phyloP scores from a whole-genome alignment of 2,113 vertebrate genomes.

The Stegostoma tigrinum region DNA sequence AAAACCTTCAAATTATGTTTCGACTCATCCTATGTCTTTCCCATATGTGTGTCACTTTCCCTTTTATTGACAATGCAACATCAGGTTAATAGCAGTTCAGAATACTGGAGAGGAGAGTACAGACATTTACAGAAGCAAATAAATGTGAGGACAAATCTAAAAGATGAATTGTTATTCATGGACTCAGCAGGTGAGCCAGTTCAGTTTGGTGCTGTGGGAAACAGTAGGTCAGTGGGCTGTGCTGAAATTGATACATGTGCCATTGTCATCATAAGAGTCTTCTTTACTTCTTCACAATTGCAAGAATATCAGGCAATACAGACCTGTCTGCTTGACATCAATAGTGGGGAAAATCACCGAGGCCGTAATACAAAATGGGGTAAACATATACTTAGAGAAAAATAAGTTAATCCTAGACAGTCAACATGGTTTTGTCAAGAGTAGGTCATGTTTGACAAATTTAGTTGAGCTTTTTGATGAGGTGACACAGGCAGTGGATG shows the following conservation, averaged over 20 bases:
- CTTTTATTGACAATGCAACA: not conserved
- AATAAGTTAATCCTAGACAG: too few species aligned
- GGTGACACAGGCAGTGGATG: too few species aligned
- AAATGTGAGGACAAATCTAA: not conserved
- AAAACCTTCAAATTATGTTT: not conserved
- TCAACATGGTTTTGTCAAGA: too few species aligned
- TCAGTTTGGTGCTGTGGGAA: not conserved
- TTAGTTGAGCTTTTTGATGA: too few species aligned
- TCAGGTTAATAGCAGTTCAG: not conserved
- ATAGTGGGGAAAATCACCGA: too few species aligned
- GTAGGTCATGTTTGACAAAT: too few species aligned
- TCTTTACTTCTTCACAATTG: not conserved
- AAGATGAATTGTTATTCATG: not conserved
- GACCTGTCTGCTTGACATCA: too few species aligned
- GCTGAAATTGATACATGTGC: not conserved
- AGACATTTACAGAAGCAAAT: not conserved
- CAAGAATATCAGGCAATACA: not conserved
- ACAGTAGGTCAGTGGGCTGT: not conserved
- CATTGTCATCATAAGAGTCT: not conserved
- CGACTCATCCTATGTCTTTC: not conserved
- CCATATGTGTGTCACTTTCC: not conserved
- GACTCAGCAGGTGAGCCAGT: not conserved
- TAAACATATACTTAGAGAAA: too few species aligned
- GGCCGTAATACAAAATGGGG: too few species aligned
- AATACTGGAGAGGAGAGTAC: not conserved